Base-by-base conservation (phyloP, 2,797 vertebrate species). In the Champsocephalus gunnari region DNA sequence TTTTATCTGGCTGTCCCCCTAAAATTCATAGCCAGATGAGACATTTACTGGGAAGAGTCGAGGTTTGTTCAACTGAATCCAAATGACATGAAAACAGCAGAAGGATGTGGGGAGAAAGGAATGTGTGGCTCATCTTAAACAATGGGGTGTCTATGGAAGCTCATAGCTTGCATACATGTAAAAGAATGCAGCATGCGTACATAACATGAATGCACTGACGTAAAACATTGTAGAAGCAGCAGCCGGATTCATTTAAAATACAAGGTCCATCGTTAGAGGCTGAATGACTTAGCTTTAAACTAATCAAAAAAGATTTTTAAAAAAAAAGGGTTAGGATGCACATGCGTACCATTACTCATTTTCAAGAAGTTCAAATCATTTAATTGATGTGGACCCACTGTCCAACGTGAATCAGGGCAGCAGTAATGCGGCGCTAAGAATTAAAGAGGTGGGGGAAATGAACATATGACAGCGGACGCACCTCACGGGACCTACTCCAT, bases 401-500 rank as follows among this genome's bases (percentile, higher is more conserved):
- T 86, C 80, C 69, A 69, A 83, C 87, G 80, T 81, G 75, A 89
- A 82, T 90, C 68, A 77, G 59, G 68, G 45, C 75, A 68, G 73
- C 82, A 77, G 80, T 78, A 87, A 89, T 73, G 56, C 72, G 67
- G 65, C 59, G 50, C 70, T 68, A 53, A 83, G 81, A 87, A 84
- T 66, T 83, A 74, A 87, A 86, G 79, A 89, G 82, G 80, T 75
- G 66, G 73, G 73, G 77, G 77, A 81, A 88, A 91, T 90, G 72
- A 92, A 82, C 87, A 89, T 69, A 84, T 80, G 82, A 90, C 81
- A 72, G 77, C 34, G 56, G 73, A 79, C 9, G 34, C 79, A 79
- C 72, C 91, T 89, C 81, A 83, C 58, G 66, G 88, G 90, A 89
- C 75, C 79, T 68, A 88, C 82, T 90, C 91, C 80, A 92, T 90